Evolutionary conservation across 2,888 invertebrate species (phyloP), one percentile per base, ranked within the genome.

Genomic region (Himalopsyche anomala): DNA sequence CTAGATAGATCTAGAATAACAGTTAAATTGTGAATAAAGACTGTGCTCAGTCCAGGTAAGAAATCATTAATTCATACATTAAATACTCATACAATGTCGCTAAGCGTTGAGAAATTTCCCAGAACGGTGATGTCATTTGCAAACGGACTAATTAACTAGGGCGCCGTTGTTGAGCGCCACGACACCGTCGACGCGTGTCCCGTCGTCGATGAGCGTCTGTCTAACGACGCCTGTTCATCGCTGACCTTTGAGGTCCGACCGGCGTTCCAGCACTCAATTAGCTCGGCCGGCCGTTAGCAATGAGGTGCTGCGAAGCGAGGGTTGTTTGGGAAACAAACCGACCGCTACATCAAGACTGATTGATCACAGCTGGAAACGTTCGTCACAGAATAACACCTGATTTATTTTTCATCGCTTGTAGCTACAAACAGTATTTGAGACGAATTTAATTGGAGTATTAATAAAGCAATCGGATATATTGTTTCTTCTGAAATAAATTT

Each of bases 51-150:
- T 19, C 19, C 19, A 62, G 62, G 11, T 9, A 62, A 19, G 62
- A 62, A 4, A 62, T 62, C 0, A n/a, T 56, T 56, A 62, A 62
- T 62, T 62, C 19, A 62, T 62, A 5, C 62, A 19, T 62, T 8
- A 5, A 56, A n/a, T 19, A 62, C 1, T 4, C 17, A 62, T 81
- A 28, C 45, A 40, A 19, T 55, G 88, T 84, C 87, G 56, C 36
- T 89, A 86, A 87, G 4, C 54, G 5, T 9, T 17, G 45, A 82
- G 54, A 15, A 40, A 51, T 81, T 45, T 51, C 42, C 38, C 80
- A 36, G 11, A n/a, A n/a, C 40, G 45, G 11, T 12, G 9, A n/a
- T 42, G 42, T 45, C 42, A 80, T 80, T 42, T 80, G 45, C 80
- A 40, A 38, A 45, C n/a, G 38, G 80, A 45, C 11, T 17, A 40